phyloP scores from a whole-genome alignment of 2,888 invertebrate species.

The Apodemia mormo region DNA sequence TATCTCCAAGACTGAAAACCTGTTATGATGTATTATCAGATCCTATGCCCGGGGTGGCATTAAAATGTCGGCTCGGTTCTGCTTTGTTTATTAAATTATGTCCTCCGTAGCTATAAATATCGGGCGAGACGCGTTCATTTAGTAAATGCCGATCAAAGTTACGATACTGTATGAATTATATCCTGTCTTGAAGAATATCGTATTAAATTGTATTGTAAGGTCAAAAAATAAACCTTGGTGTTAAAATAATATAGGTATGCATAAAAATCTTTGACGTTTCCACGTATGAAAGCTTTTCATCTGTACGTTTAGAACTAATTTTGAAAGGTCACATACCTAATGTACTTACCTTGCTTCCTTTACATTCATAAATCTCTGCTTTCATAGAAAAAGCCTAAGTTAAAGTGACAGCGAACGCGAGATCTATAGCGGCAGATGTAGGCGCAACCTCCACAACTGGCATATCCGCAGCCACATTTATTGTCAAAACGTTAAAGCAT shows the following conservation, averaged over 20 bases:
- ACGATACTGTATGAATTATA: slow-evolving; percentile 76
- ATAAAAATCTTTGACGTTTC: no score
- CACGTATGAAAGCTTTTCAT: no score
- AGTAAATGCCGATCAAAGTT: slow-evolving; percentile 73
- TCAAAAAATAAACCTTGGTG: slow-evolving; percentile 44
- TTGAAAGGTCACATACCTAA: no score
- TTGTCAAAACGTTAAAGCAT: no score
- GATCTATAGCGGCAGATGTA: no score
- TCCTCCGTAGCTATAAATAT: slow-evolving; percentile 76
- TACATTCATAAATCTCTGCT: no score
- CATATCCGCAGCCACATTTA: no score
- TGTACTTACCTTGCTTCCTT: no score
- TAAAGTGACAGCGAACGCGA: no score
- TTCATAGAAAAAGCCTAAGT: no score
- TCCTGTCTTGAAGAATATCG: slow-evolving; percentile 64
- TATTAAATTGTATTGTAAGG: slow-evolving; percentile 53
- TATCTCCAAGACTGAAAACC: slow-evolving; percentile 73
- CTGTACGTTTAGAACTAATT: no score
- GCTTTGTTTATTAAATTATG: slow-evolving; percentile 82
- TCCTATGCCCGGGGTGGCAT: slow-evolving; percentile 71
- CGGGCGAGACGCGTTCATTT: slow-evolving; percentile 65
- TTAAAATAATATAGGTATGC: slow-evolving; percentile 20
- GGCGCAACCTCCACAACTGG: no score
- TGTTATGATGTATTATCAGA: slow-evolving; percentile 79
- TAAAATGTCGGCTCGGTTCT: slow-evolving; percentile 69